Conservation (phyloP, 1,140 invertebrate species). For the Platyscapa corneri region DNA sequence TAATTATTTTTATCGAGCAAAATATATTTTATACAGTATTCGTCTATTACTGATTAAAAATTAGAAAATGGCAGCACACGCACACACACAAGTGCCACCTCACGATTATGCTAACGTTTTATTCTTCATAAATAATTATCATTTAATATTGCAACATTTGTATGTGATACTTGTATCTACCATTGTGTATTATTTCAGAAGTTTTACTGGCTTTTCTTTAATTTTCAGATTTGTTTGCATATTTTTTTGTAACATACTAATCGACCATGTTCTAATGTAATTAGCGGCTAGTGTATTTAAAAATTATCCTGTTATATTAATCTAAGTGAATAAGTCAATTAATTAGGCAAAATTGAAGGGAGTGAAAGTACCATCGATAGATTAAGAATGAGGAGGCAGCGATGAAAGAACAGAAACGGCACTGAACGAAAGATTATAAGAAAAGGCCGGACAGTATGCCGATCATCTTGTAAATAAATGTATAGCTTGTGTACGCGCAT, state of each 20-base stretch:
- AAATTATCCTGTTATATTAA: constrained; percentile 24
- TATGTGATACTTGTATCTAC: not conserved
- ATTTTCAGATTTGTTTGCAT: not conserved
- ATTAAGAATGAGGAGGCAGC: not conserved
- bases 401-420: not conserved
- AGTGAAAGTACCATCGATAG: not conserved
- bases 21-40: no score
- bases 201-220: not conserved
- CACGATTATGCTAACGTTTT: not conserved
- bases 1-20: no score
- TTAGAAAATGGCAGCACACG: no score
- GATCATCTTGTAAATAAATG: constrained; percentile 47
- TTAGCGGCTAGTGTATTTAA: constrained; percentile 52
- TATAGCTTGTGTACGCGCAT: constrained; percentile 28
- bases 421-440: constrained; percentile 25
- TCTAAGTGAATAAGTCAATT: constrained; percentile 43
- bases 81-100: not conserved
- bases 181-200: not conserved
- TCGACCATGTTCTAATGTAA: constrained; percentile 30
- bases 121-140: not conserved
- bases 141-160: not conserved
- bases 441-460: not conserved
- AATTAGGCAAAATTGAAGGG: constrained; percentile 19
- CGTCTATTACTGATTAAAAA: no score
- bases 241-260: not conserved